Conservation (phyloP, 1,140 invertebrate species). For the Coelopa frigida region DNA sequence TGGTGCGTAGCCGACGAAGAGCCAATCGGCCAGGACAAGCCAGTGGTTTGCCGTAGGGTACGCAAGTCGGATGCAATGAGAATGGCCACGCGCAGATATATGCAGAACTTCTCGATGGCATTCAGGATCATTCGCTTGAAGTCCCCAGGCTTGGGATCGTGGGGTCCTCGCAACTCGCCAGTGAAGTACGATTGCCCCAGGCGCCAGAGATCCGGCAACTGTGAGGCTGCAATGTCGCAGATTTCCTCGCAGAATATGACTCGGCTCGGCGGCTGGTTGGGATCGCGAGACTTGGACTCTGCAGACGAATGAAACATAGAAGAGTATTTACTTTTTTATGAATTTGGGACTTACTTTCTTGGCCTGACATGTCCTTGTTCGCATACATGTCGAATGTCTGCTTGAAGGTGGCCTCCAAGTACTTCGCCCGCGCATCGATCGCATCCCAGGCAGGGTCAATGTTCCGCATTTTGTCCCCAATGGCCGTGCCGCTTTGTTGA, state of each 20-base stretch:
- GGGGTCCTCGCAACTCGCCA: constrained; percentile 67
- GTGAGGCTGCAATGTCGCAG: constrained; percentile 40
- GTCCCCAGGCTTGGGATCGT: constrained; percentile 52
- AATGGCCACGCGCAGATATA: constrained; percentile 57
- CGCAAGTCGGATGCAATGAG: constrained; percentile 50
- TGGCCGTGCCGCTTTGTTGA: constrained; percentile 34
- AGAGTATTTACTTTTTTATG: not conserved
- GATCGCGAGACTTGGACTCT: constrained; percentile 32
- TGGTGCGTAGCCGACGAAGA: constrained; percentile 48
- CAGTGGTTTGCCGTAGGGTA: constrained; percentile 35
- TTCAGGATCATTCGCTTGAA: constrained; percentile 58
- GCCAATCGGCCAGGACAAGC: constrained; percentile 43
- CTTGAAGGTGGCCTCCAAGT: constrained; percentile 53
- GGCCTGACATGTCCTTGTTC: constrained; percentile 26
- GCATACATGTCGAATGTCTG: constrained; percentile 38
- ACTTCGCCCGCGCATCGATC: constrained; percentile 71
- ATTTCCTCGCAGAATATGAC: constrained; percentile 43
- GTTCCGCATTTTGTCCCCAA: constrained; percentile 32
- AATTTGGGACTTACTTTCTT: constrained; percentile 20
- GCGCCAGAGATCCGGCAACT: constrained; percentile 74
- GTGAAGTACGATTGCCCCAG: constrained; percentile 84
- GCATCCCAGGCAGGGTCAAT: constrained; percentile 89
- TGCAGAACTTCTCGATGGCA: constrained; percentile 59
- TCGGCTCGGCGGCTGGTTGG: constrained; percentile 29
- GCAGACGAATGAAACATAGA: not conserved